Conservation (phyloP, 92 coral and sea anemone genomes). For the Phenganax stokvisi region DNA sequence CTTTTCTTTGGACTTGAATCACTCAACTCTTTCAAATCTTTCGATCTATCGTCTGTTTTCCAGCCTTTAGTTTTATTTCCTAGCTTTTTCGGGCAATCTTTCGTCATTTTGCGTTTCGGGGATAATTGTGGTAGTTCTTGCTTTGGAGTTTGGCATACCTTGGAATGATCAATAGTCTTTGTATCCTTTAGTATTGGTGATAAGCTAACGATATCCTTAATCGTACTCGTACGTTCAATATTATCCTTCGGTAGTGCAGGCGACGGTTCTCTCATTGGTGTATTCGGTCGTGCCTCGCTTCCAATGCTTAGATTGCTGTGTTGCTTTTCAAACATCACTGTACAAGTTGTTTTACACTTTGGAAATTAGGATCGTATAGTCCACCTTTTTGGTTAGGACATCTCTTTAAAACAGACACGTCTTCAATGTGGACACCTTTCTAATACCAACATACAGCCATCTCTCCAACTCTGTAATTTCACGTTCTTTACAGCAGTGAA, state of each 20-base stretch:
- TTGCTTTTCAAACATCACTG: background rate
- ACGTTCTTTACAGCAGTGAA: too few relatives aligned
- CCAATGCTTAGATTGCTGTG: background rate
- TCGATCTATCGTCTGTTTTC: background rate
- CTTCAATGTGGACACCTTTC: too few relatives aligned
- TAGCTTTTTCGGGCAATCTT: background rate
- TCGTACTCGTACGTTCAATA: background rate
- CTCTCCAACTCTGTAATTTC: too few relatives aligned
- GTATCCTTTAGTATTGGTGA: background rate
- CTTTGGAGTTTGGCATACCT: background rate
- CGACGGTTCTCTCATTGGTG: conserved; percentile 7
- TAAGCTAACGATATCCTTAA: background rate
- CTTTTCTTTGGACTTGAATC: background rate
- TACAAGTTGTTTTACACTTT: background rate
- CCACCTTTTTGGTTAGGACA: too few relatives aligned
- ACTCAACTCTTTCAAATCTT: background rate
- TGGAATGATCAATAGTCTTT: background rate
- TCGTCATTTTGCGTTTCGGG: background rate
- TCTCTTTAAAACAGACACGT: too few relatives aligned
- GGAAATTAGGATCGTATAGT: too few relatives aligned
- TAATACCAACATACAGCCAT: too few relatives aligned
- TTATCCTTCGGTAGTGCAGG: background rate
- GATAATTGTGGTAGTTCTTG: background rate
- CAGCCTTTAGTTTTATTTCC: background rate
- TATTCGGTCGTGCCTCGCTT: conserved; percentile 38